phyloP scores from a whole-genome alignment of 2,113 vertebrate genomes.

The Rhynchopsitta pachyrhyncha region DNA sequence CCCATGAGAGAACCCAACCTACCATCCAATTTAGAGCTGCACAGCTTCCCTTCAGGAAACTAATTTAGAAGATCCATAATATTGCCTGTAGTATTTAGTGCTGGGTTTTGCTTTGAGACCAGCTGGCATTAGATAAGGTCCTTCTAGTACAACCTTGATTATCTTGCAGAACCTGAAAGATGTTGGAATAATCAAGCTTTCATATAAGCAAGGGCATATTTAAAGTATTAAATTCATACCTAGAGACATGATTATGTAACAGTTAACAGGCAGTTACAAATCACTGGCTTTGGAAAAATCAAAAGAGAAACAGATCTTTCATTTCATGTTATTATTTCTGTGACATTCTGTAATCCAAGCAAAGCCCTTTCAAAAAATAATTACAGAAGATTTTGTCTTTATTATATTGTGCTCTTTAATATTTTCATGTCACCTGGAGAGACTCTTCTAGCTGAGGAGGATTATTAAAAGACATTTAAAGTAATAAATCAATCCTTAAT shows the following conservation, averaged over 20 bases:
- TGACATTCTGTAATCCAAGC: neutral
- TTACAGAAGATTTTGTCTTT: neutral
- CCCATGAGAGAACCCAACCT: neutral
- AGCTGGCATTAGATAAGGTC: neutral
- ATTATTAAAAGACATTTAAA: neutral
- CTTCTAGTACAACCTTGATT: neutral
- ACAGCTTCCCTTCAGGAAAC: neutral
- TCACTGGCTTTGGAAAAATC: constrained; percentile 6
- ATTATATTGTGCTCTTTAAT: neutral
- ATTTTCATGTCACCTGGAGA: neutral
- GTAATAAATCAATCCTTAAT: neutral
- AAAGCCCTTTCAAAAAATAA: neutral
- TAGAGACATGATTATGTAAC: neutral
- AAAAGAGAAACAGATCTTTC: neutral
- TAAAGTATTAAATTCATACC: constrained; percentile 18
- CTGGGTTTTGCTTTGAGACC: neutral
- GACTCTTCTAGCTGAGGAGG: neutral
- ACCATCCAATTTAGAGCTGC: neutral
- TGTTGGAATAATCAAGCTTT: constrained; percentile 4
- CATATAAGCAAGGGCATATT: neutral
- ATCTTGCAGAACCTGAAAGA: neutral
- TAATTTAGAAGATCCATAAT: neutral
- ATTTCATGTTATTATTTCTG: constrained; percentile 21
- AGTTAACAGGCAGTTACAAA: constrained; percentile 15
- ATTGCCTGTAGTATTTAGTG: neutral